Percentiles rank a stretch among this genome's conserved stretches.
phyloP scores from a whole-genome alignment of 1,140 invertebrate species.

The Microplitis mediator region DNA sequence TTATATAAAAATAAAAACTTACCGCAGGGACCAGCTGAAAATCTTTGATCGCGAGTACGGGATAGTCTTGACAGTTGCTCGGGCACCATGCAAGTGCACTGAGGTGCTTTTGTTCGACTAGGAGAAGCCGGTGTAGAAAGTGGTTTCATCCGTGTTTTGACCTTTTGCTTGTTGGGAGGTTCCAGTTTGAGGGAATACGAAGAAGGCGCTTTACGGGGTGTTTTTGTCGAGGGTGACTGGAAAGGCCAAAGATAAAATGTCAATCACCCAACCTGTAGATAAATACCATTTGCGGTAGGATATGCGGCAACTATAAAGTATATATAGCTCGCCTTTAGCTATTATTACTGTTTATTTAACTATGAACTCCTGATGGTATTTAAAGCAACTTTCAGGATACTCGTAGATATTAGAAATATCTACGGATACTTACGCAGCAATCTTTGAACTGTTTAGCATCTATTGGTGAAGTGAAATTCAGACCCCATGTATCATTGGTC shows the following conservation, averaged over 20 bases:
- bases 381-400: no score
- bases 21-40: conserved; percentile 66
- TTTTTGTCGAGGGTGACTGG: conserved; percentile 97
- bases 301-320: neutral
- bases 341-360: conserved; percentile 1
- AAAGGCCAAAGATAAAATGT: conserved; percentile 26
- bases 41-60: conserved; percentile 82
- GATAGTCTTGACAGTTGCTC: conserved; percentile 84
- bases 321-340: neutral
- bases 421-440: conserved; percentile 87
- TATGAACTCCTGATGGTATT: no score
- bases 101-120: conserved; percentile 83
- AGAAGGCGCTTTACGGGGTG: conserved; percentile 94
- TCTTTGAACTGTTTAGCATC: conserved; percentile 97
- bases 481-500: conserved; percentile 97
- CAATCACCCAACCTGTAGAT: conserved; percentile 28
- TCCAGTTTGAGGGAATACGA: conserved; percentile 94
- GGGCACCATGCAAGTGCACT: conserved; percentile 94
- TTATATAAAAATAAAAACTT: conserved; percentile 16
- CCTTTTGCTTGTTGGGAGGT: conserved; percentile 82
- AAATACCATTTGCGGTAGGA: neutral
- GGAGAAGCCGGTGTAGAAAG: conserved; percentile 93
- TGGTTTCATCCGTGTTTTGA: conserved; percentile 83
- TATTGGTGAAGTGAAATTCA: conserved; percentile 95
- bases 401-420: neutral